A percentile compares a stretch with the other conserved stretches of the same genome.
Evolutionary conservation across 2,797 vertebrate species (phyloP).

Genomic region (Gephyroberyx darwinii): DNA sequence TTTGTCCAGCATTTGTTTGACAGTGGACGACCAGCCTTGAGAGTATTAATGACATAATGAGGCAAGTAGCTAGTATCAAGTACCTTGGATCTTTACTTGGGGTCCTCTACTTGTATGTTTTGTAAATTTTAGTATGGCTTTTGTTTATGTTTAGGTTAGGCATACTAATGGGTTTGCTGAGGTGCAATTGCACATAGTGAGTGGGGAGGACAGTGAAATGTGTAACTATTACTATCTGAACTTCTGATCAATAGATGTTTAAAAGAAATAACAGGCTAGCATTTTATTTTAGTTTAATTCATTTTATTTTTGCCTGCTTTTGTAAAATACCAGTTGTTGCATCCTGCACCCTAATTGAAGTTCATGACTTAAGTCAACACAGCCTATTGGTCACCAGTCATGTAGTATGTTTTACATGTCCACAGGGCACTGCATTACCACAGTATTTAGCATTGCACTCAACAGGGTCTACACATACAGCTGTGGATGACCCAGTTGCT

Average conservation of each 20-base stretch:
- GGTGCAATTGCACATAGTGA: neutral
- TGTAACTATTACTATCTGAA: too few species aligned
- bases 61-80: neutral
- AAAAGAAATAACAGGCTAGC: too few species aligned
- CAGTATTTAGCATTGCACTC: constrained; percentile 68
- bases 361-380: constrained; percentile 52
- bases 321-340: constrained; percentile 12
- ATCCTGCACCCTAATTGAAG: constrained; percentile 28
- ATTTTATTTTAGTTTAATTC: too few species aligned
- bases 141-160: too few species aligned
- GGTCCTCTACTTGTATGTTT: neutral
- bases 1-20: too few species aligned
- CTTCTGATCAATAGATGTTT: too few species aligned
- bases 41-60: neutral
- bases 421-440: constrained; percentile 66
- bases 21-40: neutral
- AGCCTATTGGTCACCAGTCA: constrained; percentile 53
- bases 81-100: neutral
- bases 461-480: constrained; percentile 37
- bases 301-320: constrained; percentile 1
- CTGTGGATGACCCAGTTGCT: constrained; percentile 52
- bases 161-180: neutral
- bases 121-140: neutral
- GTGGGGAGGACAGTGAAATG: too few species aligned
- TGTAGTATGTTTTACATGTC: constrained; percentile 59